A percentile compares a stretch with the other conserved stretches of the same genome.
phyloP scores from a whole-genome alignment of 1,140 invertebrate genomes.

The Plutomurus gul region DNA sequence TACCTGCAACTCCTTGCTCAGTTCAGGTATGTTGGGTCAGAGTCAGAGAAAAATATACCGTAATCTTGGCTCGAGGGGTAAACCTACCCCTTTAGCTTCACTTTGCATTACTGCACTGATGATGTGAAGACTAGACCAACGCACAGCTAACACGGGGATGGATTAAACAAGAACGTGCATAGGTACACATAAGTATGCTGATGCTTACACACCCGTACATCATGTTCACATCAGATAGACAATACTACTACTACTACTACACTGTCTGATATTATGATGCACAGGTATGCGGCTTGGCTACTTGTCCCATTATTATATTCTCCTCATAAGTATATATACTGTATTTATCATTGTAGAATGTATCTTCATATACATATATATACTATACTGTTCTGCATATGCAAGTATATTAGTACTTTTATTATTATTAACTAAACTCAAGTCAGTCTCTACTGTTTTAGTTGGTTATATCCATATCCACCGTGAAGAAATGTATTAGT shows the following conservation, averaged over 20 bases:
- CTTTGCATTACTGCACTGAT: neutral
- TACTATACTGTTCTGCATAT: neutral
- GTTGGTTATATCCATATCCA: too few species aligned
- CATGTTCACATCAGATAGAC: too few species aligned
- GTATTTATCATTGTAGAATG: neutral
- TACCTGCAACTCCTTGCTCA: neutral
- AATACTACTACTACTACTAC: too few species aligned
- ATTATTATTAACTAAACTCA: neutral
- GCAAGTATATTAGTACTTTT: neutral
- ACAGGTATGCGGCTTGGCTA: too few species aligned
- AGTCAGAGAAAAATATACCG: constrained; percentile 30
- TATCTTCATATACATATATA: neutral
- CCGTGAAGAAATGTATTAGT: neutral
- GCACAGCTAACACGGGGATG: neutral
- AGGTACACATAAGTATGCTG: too few species aligned
- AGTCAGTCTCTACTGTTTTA: too few species aligned
- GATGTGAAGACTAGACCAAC: neutral
- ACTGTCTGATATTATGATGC: too few species aligned
- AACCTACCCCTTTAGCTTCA: constrained; percentile 25
- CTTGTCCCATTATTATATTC: too few species aligned
- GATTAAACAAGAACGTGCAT: too few species aligned
- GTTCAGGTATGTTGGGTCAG: constrained; percentile 32
- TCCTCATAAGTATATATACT: too few species aligned
- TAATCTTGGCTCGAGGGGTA: constrained; percentile 30
- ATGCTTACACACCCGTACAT: too few species aligned